These are phyloP conservation scores for Parascotia fuliginaria DNA, from an alignment of 2,888 invertebrate genomes.

Conservation along the genomic window DNA sequence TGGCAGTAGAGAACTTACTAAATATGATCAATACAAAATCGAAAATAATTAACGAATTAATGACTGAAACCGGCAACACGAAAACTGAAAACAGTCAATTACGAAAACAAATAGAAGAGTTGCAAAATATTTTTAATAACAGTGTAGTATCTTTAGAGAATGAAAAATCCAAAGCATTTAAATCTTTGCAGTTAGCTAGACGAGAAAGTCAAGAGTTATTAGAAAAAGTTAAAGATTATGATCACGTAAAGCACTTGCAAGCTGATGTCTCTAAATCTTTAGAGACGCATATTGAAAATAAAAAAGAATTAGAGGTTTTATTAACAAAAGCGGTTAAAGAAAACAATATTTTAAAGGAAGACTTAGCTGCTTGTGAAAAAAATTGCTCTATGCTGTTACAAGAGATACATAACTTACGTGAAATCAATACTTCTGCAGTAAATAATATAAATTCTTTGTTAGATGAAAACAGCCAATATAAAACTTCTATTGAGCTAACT, in stretches of 20 bases:
- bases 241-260: slow-evolving; percentile 47
- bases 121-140: slow-evolving; percentile 51
- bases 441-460: slow-evolving; percentile 54
- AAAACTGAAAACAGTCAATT: slow-evolving; percentile 55
- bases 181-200: slow-evolving; percentile 57
- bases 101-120: slow-evolving; percentile 49
- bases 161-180: slow-evolving; percentile 57
- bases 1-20: slow-evolving; percentile 60
- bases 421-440: slow-evolving; percentile 48
- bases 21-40: slow-evolving; percentile 61
- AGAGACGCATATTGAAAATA: slow-evolving; percentile 44
- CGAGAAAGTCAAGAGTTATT: slow-evolving; percentile 68
- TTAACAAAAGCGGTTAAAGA: slow-evolving; percentile 45
- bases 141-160: slow-evolving; percentile 52
- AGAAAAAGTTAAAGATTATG: slow-evolving; percentile 58
- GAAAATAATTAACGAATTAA: slow-evolving; percentile 59
- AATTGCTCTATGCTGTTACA: slow-evolving; percentile 51
- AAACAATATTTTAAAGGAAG: slow-evolving; percentile 47
- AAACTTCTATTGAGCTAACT: slow-evolving; percentile 51
- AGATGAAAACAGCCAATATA: slow-evolving; percentile 56
- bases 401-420: slow-evolving; percentile 60
- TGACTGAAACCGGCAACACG: slow-evolving; percentile 55
- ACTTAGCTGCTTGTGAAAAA: slow-evolving; percentile 44
- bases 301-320: slow-evolving; percentile 44
- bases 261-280: slow-evolving; percentile 45